These are phyloP conservation scores for Isichthys henryi DNA, from an alignment of 2,113 vertebrate genomes.

Conservation along the genomic window DNA sequence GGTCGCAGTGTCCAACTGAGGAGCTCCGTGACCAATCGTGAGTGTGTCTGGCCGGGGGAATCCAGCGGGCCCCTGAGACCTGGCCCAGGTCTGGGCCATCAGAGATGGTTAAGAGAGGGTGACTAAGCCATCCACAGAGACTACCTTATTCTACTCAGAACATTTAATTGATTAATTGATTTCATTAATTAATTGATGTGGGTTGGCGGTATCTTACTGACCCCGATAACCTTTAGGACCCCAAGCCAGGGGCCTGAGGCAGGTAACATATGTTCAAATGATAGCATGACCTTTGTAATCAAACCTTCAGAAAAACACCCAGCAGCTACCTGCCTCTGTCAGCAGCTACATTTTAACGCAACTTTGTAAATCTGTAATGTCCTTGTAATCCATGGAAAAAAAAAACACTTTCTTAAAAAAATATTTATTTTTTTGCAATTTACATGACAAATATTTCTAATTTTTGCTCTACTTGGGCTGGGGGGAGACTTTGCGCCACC, in stretches of 20 bases:
- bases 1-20: neutral
- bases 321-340: neutral
- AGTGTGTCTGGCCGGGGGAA: neutral
- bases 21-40: neutral
- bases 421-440: neutral
- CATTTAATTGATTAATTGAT: neutral
- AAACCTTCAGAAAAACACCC: neutral
- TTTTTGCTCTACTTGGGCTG: neutral
- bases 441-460: neutral
- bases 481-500: neutral
- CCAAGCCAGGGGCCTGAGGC: neutral
- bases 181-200: neutral
- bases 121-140: neutral
- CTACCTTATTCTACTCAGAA: neutral
- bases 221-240: neutral
- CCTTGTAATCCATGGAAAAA: neutral
- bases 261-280: neutral
- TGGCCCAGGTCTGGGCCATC: neutral
- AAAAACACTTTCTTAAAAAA: neutral
- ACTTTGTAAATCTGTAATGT: neutral
- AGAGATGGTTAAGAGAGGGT: neutral
- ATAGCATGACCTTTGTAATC: neutral
- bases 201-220: neutral
- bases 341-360: neutral
- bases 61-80: neutral